These are phyloP conservation scores for Salvelinus namaycush DNA, from an alignment of 2,113 vertebrate genomes.

Conservation along the genomic window DNA sequence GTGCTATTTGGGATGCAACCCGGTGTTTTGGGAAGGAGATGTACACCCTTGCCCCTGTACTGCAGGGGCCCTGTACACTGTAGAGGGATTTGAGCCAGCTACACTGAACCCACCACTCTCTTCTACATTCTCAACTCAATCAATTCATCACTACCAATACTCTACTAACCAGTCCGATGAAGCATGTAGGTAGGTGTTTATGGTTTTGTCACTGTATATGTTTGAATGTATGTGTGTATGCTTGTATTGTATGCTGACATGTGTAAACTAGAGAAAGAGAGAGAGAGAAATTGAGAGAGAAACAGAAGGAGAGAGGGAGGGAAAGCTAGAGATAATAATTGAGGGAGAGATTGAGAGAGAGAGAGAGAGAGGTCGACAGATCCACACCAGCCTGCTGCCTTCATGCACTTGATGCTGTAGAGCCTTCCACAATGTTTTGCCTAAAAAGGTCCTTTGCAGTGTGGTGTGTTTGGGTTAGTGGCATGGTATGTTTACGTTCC, in stretches of 20 bases:
- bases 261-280: not conserved
- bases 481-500: conserved; percentile 18
- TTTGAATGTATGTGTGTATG: not conserved
- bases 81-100: conserved; percentile 43
- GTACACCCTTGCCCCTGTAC: not conserved
- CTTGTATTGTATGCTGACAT: not conserved
- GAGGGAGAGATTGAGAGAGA: not conserved
- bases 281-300: not conserved
- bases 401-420: not conserved
- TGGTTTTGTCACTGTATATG: conserved; percentile 8
- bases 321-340: not conserved
- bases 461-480: conserved; percentile 16
- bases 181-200: not conserved
- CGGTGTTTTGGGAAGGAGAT: conserved; percentile 8
- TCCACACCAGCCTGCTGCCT: conserved; percentile 2
- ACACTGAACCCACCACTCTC: conserved; percentile 25
- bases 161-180: conserved; percentile 3
- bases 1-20: not conserved
- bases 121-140: conserved; percentile 14
- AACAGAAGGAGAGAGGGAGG: not conserved
- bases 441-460: conserved; percentile 8
- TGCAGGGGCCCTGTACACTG: conserved; percentile 29
- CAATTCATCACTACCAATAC: conserved; percentile 3
- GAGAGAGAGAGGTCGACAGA: conserved; percentile 11
- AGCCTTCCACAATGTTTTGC: not conserved